phyloP scores from a whole-genome alignment of 2,113 vertebrate species.

The Marmota flaviventris region DNA sequence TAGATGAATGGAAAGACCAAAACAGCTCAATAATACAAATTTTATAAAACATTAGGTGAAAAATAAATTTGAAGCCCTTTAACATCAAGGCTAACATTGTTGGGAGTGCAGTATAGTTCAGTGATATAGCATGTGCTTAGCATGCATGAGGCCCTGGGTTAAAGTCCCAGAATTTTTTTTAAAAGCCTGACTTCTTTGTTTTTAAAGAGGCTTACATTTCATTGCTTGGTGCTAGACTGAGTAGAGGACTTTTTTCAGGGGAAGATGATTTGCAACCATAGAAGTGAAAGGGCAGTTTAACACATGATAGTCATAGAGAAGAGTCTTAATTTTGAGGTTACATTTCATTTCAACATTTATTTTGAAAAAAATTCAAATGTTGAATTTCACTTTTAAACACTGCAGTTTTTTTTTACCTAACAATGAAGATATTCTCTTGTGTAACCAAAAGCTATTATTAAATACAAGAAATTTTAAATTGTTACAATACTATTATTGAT shows the following conservation, averaged over 20 bases:
- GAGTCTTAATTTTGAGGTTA: background rate
- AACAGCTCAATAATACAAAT: background rate
- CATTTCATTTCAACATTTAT: background rate
- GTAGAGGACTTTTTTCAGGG: background rate
- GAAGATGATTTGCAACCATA: background rate
- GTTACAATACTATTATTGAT: slow-evolving; percentile 4
- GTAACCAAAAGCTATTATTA: background rate
- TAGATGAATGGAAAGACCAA: background rate
- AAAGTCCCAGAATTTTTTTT: too few relatives aligned
- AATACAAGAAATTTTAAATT: slow-evolving; percentile 26
- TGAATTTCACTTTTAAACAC: background rate
- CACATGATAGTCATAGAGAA: background rate
- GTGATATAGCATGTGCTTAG: background rate
- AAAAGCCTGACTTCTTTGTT: too few relatives aligned
- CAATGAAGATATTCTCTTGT: background rate
- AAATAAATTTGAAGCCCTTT: background rate
- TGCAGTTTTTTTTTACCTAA: background rate
- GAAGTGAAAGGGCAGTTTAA: background rate
- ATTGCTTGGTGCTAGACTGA: background rate
- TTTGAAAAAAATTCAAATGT: slow-evolving; percentile 24
- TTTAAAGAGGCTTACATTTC: background rate
- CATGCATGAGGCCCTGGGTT: too few relatives aligned
- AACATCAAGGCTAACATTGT: background rate
- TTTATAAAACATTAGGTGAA: background rate
- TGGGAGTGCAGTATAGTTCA: background rate